Conservation (phyloP, 2,888 invertebrate genomes). For the Mamestra brassicae region DNA sequence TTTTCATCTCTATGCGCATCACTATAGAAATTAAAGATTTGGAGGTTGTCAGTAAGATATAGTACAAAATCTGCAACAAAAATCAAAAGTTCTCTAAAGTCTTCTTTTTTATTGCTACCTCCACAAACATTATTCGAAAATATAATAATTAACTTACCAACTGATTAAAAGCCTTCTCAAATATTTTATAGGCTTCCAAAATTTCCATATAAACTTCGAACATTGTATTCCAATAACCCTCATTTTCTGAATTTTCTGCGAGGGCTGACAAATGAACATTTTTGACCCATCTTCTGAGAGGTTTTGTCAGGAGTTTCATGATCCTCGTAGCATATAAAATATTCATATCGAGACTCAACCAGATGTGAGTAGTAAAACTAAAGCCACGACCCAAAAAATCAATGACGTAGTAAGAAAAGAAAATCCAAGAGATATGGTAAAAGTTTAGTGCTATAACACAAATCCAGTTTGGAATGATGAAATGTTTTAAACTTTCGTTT, state of each 20-base stretch:
- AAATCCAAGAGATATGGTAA: slow-evolving; percentile 2
- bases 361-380: background rate
- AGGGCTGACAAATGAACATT: background rate
- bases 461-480: slow-evolving; percentile 1
- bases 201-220: slow-evolving; percentile 11
- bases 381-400: background rate
- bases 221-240: slow-evolving; percentile 21
- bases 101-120: background rate
- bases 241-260: background rate
- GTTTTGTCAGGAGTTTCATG: slow-evolving; percentile 2
- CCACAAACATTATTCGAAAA: background rate
- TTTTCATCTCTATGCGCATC: slow-evolving; percentile 20
- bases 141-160: background rate
- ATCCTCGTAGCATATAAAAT: slow-evolving; percentile 10
- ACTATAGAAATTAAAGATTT: slow-evolving; percentile 2
- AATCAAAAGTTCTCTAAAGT: too few relatives aligned
- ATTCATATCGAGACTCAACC: slow-evolving; percentile 2
- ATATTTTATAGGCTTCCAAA: slow-evolving; percentile 18
- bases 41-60: background rate
- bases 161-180: slow-evolving; percentile 10
- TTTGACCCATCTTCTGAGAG: slow-evolving; percentile 7
- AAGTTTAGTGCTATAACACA: background rate
- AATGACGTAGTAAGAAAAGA: slow-evolving; percentile 5
- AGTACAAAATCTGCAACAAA: slow-evolving; percentile 21
- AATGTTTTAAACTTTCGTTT: background rate